Conservation (phyloP, 2,797 vertebrate genomes). For the Alectoris magna region DNA sequence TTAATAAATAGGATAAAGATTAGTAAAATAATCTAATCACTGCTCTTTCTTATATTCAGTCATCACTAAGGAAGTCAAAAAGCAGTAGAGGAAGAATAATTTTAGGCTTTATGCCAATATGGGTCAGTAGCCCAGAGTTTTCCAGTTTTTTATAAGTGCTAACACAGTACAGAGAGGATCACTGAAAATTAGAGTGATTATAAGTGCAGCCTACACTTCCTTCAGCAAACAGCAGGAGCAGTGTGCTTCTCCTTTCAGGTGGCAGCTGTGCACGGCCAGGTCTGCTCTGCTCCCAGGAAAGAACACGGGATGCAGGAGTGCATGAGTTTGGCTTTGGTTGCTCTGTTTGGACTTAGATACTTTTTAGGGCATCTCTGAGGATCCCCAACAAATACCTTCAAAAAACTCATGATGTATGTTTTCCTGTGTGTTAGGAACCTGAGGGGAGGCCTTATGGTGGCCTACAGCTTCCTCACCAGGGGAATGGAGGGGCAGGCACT, state of each 20-base stretch:
- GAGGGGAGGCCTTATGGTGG: neutral
- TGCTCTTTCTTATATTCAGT: slow-evolving; percentile 24
- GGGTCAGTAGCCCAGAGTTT: slow-evolving; percentile 43
- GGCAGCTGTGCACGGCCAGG: accelerated
- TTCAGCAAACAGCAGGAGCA: neutral
- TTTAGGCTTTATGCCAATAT: slow-evolving; percentile 32
- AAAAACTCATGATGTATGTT: accelerated
- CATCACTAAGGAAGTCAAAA: neutral
- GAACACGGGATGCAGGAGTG: accelerated
- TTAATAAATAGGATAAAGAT: slow-evolving; percentile 58
- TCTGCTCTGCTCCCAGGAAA: neutral
- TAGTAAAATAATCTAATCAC: slow-evolving; percentile 64
- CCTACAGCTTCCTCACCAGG: neutral
- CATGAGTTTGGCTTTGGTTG: neutral
- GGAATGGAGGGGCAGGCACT: neutral
- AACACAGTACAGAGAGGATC: neutral
- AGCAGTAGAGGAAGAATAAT: slow-evolving; percentile 37
- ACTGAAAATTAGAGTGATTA: neutral
- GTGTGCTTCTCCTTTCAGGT: neutral
- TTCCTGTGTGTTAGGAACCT: neutral
- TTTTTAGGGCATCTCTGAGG: neutral
- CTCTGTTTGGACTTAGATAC: neutral
- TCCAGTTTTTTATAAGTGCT: neutral
- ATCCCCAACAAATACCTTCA: neutral
- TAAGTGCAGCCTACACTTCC: neutral